These are phyloP conservation scores for Schizaphis graminum DNA, from an alignment of 2,888 invertebrate species.

Conservation along the genomic window DNA sequence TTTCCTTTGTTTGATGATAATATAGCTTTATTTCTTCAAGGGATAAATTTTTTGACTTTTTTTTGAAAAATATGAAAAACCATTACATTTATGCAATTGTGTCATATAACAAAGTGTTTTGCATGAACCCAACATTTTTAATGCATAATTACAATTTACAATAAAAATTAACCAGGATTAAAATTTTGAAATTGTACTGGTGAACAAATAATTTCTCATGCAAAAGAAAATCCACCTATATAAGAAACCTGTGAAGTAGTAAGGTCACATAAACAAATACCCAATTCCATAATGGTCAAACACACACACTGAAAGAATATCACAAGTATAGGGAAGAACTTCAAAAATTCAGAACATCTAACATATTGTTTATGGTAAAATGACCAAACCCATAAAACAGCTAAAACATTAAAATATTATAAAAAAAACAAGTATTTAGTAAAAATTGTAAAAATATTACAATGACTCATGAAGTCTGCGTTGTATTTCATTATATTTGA, in stretches of 20 bases:
- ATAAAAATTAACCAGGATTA: neutral
- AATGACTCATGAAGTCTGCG: neutral
- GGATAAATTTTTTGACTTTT: neutral
- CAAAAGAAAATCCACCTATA: neutral
- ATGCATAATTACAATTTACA: neutral
- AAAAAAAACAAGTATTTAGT: neutral
- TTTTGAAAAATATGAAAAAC: neutral
- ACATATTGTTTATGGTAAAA: neutral
- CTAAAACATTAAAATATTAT: neutral
- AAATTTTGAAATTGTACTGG: neutral
- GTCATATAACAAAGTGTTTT: neutral
- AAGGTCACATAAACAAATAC: no score
- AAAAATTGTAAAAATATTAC: neutral
- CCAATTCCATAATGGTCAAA: neutral
- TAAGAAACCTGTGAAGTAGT: neutral
- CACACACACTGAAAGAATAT: neutral
- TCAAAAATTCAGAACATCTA: neutral
- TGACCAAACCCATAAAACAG: neutral
- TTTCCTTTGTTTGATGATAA: neutral
- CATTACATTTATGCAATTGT: neutral
- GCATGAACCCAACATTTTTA: neutral
- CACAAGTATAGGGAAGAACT: neutral
- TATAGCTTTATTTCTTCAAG: neutral
- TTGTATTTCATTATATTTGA: neutral
- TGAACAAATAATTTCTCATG: neutral